Base-by-base conservation (phyloP, 2,797 vertebrate genomes). In the Aplochiton taeniatus region DNA sequence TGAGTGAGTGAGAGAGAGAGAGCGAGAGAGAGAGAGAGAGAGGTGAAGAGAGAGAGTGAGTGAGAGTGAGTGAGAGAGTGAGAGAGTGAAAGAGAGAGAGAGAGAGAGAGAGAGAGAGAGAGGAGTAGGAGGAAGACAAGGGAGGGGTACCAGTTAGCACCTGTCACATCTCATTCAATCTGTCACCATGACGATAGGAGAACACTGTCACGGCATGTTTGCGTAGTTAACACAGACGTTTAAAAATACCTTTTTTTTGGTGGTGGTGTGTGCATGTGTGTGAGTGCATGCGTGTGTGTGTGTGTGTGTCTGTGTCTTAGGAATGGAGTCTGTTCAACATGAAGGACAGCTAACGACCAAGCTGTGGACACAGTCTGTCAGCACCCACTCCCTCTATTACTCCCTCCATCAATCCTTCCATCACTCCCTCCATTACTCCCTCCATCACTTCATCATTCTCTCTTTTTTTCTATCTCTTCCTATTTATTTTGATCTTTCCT, bases 261-360 rank as follows among this genome's bases (percentile, higher is more conserved):
- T n/a, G n/a, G n/a, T n/a, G n/a, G n/a, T n/a, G n/a, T n/a, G n/a
- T n/a, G n/a, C n/a, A n/a, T n/a, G n/a, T n/a, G n/a, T n/a, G n/a
- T n/a, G n/a, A n/a, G n/a, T n/a, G n/a, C n/a, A n/a, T n/a, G n/a
- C n/a, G n/a, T n/a, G n/a, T n/a, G n/a, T n/a, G n/a, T 1, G 18
- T 8, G 18, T 12, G 54, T 8, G 54, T 85, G 86, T 80, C 82
- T 85, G 78, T n/a, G n/a, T n/a, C n/a, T n/a, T 31, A 31, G 31
- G 31, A 31, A 3, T 2, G 31, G 31, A 2, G 31, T 31, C 31
- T 31, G 31, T 31, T 31, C 31, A 31, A 31, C 31, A 31, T 31
- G 31, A 6, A 31, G 31, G 31, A 31, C 3, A 31, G 31, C 31
- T 3, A 31, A 31, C 31, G 6, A 6, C 31, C 31, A 31, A 31